Percentiles rank a stretch among this genome's conserved stretches.
These are phyloP conservation scores for Meloidogyne floridensis DNA, from an alignment of 1,140 invertebrate genomes.

Conservation along the genomic window DNA sequence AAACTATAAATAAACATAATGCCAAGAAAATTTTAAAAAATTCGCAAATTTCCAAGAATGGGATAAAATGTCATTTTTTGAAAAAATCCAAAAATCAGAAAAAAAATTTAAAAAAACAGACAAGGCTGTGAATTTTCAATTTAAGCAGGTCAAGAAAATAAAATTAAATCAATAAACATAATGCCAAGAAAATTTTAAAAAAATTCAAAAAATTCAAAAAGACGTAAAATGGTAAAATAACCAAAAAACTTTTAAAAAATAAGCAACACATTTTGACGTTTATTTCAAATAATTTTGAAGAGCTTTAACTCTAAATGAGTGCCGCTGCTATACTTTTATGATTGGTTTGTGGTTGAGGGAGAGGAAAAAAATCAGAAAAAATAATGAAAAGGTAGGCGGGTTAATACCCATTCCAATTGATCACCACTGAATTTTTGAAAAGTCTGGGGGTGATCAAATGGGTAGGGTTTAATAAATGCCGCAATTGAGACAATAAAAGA, in stretches of 20 bases:
- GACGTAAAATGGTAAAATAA: too few species aligned
- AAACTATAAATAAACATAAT: too few species aligned
- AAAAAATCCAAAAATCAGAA: too few species aligned
- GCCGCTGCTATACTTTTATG: not conserved
- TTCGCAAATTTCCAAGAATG: too few species aligned
- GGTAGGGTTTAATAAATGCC: not conserved
- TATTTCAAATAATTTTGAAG: not conserved
- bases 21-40: too few species aligned
- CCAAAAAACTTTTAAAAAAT: not conserved
- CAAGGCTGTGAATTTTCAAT: too few species aligned
- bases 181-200: too few species aligned
- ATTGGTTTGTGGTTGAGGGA: not conserved
- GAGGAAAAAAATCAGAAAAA: not conserved
- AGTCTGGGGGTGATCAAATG: not conserved
- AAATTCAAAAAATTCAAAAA: too few species aligned
- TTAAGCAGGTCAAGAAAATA: too few species aligned
- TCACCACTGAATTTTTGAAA: not conserved
- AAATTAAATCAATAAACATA: too few species aligned
- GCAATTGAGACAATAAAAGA: not conserved
- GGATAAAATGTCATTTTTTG: too few species aligned
- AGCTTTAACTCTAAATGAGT: not conserved
- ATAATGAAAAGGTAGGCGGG: not conserved
- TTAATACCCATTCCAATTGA: not conserved
- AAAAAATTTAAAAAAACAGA: too few species aligned
- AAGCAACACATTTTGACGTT: not conserved